Conservation (phyloP, 2,888 invertebrate genomes). For the Steinernema scapterisci region DNA sequence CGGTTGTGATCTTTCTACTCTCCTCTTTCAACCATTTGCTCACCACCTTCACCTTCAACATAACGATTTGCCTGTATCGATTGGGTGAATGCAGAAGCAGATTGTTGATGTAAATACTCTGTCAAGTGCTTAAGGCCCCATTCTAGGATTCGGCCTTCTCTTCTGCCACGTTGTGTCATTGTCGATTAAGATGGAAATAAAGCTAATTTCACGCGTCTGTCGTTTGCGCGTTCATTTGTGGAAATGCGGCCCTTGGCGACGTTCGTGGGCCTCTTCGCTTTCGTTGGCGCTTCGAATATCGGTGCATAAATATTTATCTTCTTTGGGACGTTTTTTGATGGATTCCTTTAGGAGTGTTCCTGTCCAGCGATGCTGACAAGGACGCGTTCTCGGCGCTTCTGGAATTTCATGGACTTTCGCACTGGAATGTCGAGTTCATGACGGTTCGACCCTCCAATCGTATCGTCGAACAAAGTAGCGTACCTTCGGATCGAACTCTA, state of each 20-base stretch:
- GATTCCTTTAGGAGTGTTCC: not conserved
- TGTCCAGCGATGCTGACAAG: conserved; percentile 1
- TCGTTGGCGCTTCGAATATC: not conserved
- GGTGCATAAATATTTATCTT: not conserved
- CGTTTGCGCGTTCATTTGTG: not conserved
- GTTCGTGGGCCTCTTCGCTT: not conserved
- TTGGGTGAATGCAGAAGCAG: not conserved
- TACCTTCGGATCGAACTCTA: too few species aligned
- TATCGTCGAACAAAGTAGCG: conserved; percentile 16
- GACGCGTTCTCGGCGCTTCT: conserved; percentile 24
- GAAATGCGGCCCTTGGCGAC: not conserved
- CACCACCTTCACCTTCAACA: not conserved
- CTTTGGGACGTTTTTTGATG: not conserved
- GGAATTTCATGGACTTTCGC: conserved; percentile 12
- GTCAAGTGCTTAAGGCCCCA: not conserved
- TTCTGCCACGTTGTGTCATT: conserved; percentile 16
- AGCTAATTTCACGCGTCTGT: not conserved
- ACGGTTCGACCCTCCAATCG: not conserved
- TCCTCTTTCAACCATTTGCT: conserved; percentile 24
- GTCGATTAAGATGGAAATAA: not conserved
- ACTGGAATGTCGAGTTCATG: conserved; percentile 29
- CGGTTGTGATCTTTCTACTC: conserved; percentile 26
- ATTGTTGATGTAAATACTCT: conserved; percentile 16
- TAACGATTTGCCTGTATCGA: conserved; percentile 23
- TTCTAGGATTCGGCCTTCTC: not conserved